phyloP scores from a whole-genome alignment of 2,113 vertebrate genomes.

The Triplophysa rosa region DNA sequence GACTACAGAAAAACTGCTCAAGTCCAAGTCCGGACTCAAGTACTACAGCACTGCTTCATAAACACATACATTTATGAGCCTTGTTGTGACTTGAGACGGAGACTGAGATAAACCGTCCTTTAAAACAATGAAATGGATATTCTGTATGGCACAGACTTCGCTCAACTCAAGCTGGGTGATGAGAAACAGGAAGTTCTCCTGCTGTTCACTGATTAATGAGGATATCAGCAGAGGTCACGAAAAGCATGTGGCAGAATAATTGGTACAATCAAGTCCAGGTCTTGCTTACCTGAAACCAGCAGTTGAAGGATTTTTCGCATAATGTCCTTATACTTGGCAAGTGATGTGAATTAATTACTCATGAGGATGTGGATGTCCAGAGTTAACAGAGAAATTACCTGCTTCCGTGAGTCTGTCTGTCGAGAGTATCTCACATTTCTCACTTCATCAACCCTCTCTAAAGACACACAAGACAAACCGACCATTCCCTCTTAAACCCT shows the following conservation, averaged over 20 bases:
- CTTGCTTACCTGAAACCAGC: constrained; percentile 45
- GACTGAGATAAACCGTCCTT: not conserved
- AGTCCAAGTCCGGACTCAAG: too few species aligned
- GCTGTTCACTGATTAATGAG: constrained; percentile 53
- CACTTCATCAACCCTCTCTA: constrained; percentile 1
- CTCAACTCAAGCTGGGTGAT: constrained; percentile 11
- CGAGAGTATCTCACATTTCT: constrained; percentile 11
- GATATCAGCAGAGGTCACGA: constrained; percentile 48
- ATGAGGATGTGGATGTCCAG: not conserved
- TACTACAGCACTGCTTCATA: constrained; percentile 12
- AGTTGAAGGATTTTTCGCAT: constrained; percentile 23
- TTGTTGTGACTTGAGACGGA: too few species aligned
- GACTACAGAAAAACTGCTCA: too few species aligned
- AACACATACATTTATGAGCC: not conserved
- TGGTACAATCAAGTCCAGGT: constrained; percentile 48
- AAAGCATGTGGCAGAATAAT: constrained; percentile 55
- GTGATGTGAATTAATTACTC: constrained; percentile 49
- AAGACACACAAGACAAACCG: not conserved
- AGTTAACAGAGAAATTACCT: not conserved
- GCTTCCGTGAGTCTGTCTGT: constrained; percentile 1
- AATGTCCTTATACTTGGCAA: constrained; percentile 44
- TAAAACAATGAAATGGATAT: not conserved
- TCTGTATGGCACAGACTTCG: not conserved
- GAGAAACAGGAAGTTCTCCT: constrained; percentile 23
- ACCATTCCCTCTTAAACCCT: not conserved